Conservation (phyloP, 2,797 vertebrate species). For the Coreius guichenoti region DNA sequence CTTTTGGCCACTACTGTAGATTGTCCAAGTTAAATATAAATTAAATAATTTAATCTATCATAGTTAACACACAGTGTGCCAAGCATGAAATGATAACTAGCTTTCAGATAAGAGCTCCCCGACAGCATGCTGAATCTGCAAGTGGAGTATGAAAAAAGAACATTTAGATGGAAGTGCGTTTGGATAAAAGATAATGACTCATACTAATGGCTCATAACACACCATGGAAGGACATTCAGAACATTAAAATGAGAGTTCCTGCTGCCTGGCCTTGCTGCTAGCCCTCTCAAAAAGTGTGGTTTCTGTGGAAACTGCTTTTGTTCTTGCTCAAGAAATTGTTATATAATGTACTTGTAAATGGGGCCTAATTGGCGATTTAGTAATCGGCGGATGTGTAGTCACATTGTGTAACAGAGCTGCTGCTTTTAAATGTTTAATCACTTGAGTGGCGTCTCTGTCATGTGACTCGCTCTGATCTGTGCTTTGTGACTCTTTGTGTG, state of each 20-base stretch:
- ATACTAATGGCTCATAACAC: slow-evolving; percentile 42
- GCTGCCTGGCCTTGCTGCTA: not conserved
- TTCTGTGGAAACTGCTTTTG: slow-evolving; percentile 55
- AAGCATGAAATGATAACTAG: slow-evolving; percentile 10
- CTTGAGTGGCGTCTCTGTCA: slow-evolving; percentile 39
- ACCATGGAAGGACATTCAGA: slow-evolving; percentile 26
- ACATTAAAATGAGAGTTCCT: slow-evolving; percentile 33
- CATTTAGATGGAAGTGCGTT: slow-evolving; percentile 51
- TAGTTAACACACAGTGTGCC: not conserved
- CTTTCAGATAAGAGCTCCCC: slow-evolving; percentile 33
- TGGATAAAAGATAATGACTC: slow-evolving; percentile 52
- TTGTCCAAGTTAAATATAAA: not conserved
- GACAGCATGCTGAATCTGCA: slow-evolving; percentile 4
- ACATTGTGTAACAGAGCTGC: slow-evolving; percentile 46
- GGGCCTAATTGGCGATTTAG: slow-evolving; percentile 61
- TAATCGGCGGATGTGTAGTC: slow-evolving; percentile 56
- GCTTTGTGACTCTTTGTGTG: slow-evolving; percentile 13
- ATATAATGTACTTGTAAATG: slow-evolving; percentile 61
- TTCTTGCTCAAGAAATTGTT: slow-evolving; percentile 53
- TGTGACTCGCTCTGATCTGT: slow-evolving; percentile 41
- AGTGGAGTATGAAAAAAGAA: slow-evolving; percentile 63
- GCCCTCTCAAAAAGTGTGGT: slow-evolving; percentile 11
- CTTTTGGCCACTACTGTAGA: not conserved
- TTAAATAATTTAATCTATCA: not conserved
- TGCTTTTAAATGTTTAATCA: slow-evolving; percentile 63